Conservation (phyloP, 1,140 invertebrate genomes). For the Hyphantria cunea region DNA sequence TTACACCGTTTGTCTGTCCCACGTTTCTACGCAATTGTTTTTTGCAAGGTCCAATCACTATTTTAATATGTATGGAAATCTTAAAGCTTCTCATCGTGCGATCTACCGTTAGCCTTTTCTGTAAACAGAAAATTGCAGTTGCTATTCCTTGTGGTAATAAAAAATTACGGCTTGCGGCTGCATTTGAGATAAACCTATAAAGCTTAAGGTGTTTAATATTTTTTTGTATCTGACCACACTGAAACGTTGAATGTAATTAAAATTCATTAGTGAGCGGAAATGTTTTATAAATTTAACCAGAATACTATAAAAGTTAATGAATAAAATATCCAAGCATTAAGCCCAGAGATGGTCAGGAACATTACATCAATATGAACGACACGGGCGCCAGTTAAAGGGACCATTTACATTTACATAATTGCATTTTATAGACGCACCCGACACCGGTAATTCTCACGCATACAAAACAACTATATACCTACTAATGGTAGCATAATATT, state of each 20-base stretch:
- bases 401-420: constrained; percentile 21
- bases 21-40: too few species aligned
- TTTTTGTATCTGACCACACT: too few species aligned
- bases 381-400: constrained; percentile 13
- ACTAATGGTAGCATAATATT: not conserved
- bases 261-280: not conserved
- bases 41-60: too few species aligned
- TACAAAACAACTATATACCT: not conserved
- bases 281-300: not conserved
- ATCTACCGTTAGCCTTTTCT: too few species aligned
- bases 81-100: too few species aligned
- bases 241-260: too few species aligned
- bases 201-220: not conserved
- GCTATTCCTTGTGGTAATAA: too few species aligned
- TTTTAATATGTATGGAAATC: too few species aligned
- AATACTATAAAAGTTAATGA: constrained; percentile 1
- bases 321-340: constrained; percentile 12
- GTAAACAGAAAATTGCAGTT: too few species aligned
- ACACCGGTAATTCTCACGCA: not conserved
- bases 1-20: too few species aligned
- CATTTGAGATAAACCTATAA: not conserved
- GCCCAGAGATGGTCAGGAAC: constrained; percentile 12
- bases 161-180: too few species aligned
- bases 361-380: constrained; percentile 22
- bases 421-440: constrained; percentile 15